Conservation (phyloP, 2,113 vertebrate genomes). For the Equus przewalskii region DNA sequence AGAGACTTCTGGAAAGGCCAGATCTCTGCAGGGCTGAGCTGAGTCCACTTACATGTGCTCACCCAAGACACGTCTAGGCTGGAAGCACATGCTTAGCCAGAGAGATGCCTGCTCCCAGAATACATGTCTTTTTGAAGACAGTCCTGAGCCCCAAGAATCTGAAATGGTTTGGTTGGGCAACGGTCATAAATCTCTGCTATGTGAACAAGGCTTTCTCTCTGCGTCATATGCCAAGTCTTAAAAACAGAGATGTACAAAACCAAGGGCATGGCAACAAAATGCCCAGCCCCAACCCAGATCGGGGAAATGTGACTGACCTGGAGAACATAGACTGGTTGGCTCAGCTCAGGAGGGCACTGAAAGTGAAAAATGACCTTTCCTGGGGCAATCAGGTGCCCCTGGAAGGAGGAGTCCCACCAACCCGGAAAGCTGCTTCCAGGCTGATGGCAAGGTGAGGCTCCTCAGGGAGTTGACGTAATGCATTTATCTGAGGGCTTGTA, state of each 20-base stretch:
- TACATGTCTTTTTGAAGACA: slow-evolving; percentile 22
- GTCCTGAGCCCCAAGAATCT: background rate
- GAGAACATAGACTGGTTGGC: background rate
- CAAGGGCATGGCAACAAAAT: background rate
- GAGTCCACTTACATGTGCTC: background rate
- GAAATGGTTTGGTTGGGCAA: background rate
- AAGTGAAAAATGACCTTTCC: background rate
- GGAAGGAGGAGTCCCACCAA: background rate
- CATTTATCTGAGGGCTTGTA: background rate
- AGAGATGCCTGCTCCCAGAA: slow-evolving; percentile 1
- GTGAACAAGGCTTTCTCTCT: background rate
- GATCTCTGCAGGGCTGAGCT: background rate
- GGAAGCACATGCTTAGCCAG: slow-evolving; percentile 26
- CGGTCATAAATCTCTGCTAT: slow-evolving; percentile 45
- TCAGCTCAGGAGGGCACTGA: background rate
- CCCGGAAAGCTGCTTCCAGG: background rate
- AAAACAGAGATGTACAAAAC: slow-evolving; percentile 26
- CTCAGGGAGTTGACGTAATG: background rate
- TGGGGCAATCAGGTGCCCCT: background rate
- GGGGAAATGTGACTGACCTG: background rate
- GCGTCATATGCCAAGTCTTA: slow-evolving; percentile 6
- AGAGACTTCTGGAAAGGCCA: slow-evolving; percentile 57
- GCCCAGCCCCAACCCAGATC: background rate
- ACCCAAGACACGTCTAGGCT: slow-evolving; percentile 34
- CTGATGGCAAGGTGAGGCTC: background rate